Percentiles rank a stretch among this genome's conserved stretches.
These are phyloP conservation scores for Pygocentrus nattereri DNA, from an alignment of 2,797 vertebrate genomes.

Conservation along the genomic window DNA sequence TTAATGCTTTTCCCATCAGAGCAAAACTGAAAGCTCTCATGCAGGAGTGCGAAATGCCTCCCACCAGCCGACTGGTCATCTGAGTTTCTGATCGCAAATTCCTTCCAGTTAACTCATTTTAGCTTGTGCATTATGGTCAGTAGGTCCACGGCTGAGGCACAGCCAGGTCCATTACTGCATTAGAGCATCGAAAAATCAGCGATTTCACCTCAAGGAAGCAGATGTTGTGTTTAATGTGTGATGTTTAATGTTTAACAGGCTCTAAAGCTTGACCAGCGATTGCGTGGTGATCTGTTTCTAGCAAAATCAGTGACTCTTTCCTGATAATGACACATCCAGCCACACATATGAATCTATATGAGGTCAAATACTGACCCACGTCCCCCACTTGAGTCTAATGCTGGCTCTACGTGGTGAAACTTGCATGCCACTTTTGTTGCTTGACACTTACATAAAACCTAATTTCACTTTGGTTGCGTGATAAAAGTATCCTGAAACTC, in stretches of 20 bases:
- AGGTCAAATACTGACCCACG: neutral
- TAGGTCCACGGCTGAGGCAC: slow-evolving; percentile 60
- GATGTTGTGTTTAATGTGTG: slow-evolving; percentile 70
- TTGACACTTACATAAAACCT: too few species aligned
- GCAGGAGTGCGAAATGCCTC: slow-evolving; percentile 21
- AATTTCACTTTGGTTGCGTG: too few species aligned
- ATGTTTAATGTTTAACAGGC: slow-evolving; percentile 43
- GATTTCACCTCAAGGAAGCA: slow-evolving; percentile 73
- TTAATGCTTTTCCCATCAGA: slow-evolving; percentile 20
- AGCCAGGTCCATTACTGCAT: slow-evolving; percentile 71
- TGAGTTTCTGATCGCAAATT: slow-evolving; percentile 60
- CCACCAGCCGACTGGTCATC: slow-evolving; percentile 37
- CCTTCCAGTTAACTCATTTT: slow-evolving; percentile 67
- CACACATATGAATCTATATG: neutral
- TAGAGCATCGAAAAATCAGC: slow-evolving; percentile 58
- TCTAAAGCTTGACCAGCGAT: slow-evolving; percentile 64
- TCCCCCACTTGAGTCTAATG: too few species aligned
- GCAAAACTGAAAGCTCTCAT: slow-evolving; percentile 15
- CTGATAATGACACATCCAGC: slow-evolving; percentile 50
- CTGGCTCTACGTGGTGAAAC: too few species aligned
- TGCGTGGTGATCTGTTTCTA: slow-evolving; percentile 42
- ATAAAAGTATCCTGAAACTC: too few species aligned
- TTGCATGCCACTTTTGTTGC: too few species aligned
- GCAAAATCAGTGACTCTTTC: slow-evolving; percentile 50
- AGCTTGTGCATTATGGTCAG: slow-evolving; percentile 59